Conservation (phyloP, 2,888 invertebrate species). For the Nephrotoma flavescens region DNA sequence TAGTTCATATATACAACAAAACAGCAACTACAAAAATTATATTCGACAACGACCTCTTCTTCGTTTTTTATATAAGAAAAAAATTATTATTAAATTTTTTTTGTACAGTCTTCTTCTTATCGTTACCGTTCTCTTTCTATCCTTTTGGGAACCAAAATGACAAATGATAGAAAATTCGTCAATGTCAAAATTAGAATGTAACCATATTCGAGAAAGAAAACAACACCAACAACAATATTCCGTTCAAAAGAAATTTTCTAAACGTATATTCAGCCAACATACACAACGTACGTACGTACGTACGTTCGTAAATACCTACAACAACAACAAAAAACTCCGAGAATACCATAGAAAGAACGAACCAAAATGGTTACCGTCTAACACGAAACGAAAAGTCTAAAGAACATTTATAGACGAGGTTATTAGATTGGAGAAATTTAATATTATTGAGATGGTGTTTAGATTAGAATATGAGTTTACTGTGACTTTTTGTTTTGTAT, state of each 20-base stretch:
- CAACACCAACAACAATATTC: background rate
- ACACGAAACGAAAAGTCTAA: background rate
- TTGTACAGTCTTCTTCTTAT: background rate
- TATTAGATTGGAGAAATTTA: background rate
- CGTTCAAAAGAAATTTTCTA: background rate
- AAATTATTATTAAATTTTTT: background rate
- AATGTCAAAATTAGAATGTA: conserved; percentile 36
- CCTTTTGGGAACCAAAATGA: conserved; percentile 31
- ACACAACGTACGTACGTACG: background rate
- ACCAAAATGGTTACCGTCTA: background rate
- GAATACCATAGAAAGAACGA: background rate
- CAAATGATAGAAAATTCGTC: conserved; percentile 33
- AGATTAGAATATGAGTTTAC: background rate
- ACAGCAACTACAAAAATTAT: background rate
- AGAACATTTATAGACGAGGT: background rate
- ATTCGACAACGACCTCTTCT: background rate
- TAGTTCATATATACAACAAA: background rate
- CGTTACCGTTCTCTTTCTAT: conserved; percentile 10
- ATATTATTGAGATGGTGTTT: background rate
- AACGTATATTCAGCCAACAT: background rate
- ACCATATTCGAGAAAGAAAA: conserved; percentile 14
- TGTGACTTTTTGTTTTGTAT: background rate
- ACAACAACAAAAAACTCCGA: background rate
- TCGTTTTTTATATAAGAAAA: background rate
- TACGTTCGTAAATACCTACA: too few relatives aligned